Evolutionary conservation across 2,797 vertebrate genomes (phyloP).

Genomic region (Spheniscus humboldti): DNA sequence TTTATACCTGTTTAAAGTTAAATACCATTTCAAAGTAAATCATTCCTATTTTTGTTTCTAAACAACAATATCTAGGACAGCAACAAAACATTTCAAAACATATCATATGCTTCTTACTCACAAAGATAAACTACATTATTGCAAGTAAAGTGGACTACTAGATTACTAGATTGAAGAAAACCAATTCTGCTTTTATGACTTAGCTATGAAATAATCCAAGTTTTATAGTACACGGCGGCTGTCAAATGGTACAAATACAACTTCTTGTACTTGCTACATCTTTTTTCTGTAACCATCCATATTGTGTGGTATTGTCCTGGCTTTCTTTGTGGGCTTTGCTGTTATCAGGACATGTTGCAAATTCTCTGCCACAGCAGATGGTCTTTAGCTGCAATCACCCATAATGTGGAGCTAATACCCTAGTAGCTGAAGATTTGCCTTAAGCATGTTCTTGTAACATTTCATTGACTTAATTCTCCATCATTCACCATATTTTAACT

Average conservation of each 20-base stretch:
- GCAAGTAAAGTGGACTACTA: neutral
- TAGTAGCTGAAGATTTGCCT: slow-evolving; percentile 31
- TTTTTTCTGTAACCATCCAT: neutral
- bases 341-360: neutral
- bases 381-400: slow-evolving; percentile 3
- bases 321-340: neutral
- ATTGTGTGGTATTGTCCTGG: neutral
- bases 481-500: neutral
- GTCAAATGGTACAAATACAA: neutral
- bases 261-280: neutral
- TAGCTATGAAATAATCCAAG: neutral
- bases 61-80: neutral
- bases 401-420: slow-evolving; percentile 4
- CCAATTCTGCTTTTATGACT: neutral
- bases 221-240: neutral
- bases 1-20: neutral
- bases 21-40: neutral
- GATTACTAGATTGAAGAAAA: neutral
- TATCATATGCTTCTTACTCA: neutral
- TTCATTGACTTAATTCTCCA: slow-evolving; percentile 5
- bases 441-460: slow-evolving; percentile 31
- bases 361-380: slow-evolving; percentile 21
- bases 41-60: neutral
- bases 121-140: neutral
- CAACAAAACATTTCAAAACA: neutral